phyloP scores from a whole-genome alignment of 2,113 vertebrate species.

The Neotoma lepida region DNA sequence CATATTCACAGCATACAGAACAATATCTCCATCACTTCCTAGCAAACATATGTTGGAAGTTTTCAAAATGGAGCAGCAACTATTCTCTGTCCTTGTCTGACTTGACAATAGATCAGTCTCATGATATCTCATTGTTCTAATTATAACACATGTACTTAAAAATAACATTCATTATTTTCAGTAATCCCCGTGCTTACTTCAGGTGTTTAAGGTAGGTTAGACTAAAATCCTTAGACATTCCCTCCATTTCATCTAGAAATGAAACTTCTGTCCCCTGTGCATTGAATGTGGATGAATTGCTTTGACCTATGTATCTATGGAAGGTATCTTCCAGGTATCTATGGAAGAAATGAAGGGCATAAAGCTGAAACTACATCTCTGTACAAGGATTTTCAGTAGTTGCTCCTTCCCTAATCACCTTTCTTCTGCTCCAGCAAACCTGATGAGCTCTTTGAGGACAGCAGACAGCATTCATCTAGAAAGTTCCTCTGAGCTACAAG shows the following conservation, averaged over 20 bases:
- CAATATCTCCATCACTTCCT: too few species aligned
- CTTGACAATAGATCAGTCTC: not conserved
- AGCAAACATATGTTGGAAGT: not conserved
- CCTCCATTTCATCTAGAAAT: not conserved
- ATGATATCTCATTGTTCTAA: not conserved
- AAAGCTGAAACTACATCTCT: not conserved
- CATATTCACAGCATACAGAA: too few species aligned
- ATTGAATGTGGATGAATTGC: not conserved
- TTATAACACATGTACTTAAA: not conserved
- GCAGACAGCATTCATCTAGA: not conserved
- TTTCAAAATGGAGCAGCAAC: not conserved
- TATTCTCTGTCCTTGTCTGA: not conserved
- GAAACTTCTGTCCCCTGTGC: not conserved
- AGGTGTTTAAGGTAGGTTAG: not conserved
- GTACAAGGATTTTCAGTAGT: not conserved
- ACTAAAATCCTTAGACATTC: not conserved
- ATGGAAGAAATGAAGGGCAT: not conserved
- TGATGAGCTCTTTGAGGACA: not conserved
- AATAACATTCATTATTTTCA: not conserved
- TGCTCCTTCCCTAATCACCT: rapidly evolving
- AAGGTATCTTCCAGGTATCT: too few species aligned
- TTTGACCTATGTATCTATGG: not conserved
- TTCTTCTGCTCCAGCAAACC: rapidly evolving
- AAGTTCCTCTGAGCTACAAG: not conserved
- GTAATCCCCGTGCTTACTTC: not conserved